Percentiles rank a stretch among this genome's conserved stretches.
phyloP scores from a whole-genome alignment of 1,140 invertebrate genomes.

The Asobara japonica region DNA sequence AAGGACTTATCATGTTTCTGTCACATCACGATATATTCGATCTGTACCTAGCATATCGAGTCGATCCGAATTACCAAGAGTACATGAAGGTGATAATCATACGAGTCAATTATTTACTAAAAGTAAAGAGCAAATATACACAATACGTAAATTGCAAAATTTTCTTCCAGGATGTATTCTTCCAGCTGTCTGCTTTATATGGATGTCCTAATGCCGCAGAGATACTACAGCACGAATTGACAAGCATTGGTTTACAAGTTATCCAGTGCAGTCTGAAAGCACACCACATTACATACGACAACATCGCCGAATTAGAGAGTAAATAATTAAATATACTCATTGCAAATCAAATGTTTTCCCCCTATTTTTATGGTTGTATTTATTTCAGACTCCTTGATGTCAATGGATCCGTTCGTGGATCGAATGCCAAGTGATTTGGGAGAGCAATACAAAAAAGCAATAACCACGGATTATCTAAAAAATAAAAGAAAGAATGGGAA shows the following conservation, averaged over 20 bases:
- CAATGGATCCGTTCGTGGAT: constrained; percentile 79
- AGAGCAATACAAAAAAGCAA: constrained; percentile 69
- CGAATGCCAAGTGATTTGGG: constrained; percentile 72
- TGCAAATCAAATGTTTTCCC: background rate
- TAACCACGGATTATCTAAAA: constrained; percentile 53
- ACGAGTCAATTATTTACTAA: too few species aligned
- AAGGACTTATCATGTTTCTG: background rate
- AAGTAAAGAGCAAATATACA: background rate
- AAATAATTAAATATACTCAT: constrained; percentile 19
- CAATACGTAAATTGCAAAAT: background rate
- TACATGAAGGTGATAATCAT: background rate
- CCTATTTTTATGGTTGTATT: background rate
- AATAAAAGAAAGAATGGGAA: constrained; percentile 48
- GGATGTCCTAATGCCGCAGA: background rate
- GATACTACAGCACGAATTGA: background rate
- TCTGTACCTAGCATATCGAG: background rate
- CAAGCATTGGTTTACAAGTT: background rate
- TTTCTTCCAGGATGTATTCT: background rate
- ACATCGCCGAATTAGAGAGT: background rate
- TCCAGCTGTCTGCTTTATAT: background rate
- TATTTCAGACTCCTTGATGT: constrained; percentile 72
- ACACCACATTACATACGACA: background rate
- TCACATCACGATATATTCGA: background rate
- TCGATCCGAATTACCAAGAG: background rate
- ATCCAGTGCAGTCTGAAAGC: background rate